Conservation (phyloP, 2,113 vertebrate species). For the Bucco capensis region DNA sequence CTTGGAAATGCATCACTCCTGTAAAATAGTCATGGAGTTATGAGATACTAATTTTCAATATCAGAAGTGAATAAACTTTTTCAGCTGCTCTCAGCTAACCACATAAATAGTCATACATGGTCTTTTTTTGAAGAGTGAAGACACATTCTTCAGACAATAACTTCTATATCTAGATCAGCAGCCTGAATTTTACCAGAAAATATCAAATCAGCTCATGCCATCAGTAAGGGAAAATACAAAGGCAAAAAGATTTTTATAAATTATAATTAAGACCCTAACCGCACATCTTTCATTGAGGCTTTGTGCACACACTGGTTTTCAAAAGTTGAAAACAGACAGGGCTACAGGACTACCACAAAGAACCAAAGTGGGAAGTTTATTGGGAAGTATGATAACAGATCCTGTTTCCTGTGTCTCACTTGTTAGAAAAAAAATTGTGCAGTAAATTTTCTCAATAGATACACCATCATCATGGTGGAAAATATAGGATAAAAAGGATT, state of each 20-base stretch:
- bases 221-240: background rate
- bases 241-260: background rate
- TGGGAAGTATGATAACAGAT: background rate
- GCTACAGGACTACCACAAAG: background rate
- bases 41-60: background rate
- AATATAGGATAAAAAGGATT: background rate
- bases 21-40: background rate
- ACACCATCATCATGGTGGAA: background rate
- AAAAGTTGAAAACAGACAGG: background rate
- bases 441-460: background rate
- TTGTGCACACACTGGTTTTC: background rate
- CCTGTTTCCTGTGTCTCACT: background rate
- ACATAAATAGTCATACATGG: background rate
- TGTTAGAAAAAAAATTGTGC: background rate
- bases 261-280: background rate
- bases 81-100: background rate
- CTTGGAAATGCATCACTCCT: background rate
- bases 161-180: background rate
- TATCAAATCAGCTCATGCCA: background rate
- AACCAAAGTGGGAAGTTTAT: background rate
- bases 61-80: background rate
- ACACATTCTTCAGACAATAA: background rate
- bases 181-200: background rate
- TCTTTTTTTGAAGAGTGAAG: background rate
- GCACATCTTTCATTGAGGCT: background rate